Base-by-base conservation (phyloP, 2,113 vertebrate species). In the Chauna torquata region DNA sequence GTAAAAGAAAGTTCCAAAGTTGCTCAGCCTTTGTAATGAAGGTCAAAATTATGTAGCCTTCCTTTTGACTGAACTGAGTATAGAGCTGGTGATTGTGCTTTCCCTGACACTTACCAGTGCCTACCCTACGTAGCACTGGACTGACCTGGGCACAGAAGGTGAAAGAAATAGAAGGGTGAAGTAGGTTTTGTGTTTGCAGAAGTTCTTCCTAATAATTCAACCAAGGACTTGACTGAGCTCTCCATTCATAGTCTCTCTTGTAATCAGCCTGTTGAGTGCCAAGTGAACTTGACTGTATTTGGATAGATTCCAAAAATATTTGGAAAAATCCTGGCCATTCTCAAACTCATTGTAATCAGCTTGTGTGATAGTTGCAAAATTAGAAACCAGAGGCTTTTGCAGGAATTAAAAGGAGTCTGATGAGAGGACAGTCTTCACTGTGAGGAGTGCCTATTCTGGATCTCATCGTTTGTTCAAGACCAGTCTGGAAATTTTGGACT, bases 51-150 rank as follows among this genome's bases (percentile, higher is more conserved):
- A 15, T 28, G 77, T 8, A 20, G 16, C 27, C 30, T 64, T 44
- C 58, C 62, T 38, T 70, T 19, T 24, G 10, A 0, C 32, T 3
- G n/a, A 11, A 8, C 9, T 5, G n/a, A 8, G 61, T 1, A 6
- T 3, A 3, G 44, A 23, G 24, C 10, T 36, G 8, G 3, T 27
- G 9, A 1, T 16, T 14, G 16, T 61, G 58, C 30, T 13, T 16
- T 14, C 5, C 9, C 66, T 45, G 42, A 20, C 22, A 3, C 38
- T 13, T 5, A 2, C 12, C 13, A 3, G 54, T 27, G 6, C 11
- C 54, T 17, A 3, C 59, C 20, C n/a, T n/a, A n/a, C n/a, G 3
- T 8, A 1, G 2, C 34, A 19, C 52, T 42, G 47, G n/a, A 3
- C 55, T 50, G 24, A 20, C 38, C 25, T 44, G 75, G 13, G 23